Evolutionary conservation across 2,797 vertebrate species (phyloP).

Genomic region (Lepus oiostolus): DNA sequence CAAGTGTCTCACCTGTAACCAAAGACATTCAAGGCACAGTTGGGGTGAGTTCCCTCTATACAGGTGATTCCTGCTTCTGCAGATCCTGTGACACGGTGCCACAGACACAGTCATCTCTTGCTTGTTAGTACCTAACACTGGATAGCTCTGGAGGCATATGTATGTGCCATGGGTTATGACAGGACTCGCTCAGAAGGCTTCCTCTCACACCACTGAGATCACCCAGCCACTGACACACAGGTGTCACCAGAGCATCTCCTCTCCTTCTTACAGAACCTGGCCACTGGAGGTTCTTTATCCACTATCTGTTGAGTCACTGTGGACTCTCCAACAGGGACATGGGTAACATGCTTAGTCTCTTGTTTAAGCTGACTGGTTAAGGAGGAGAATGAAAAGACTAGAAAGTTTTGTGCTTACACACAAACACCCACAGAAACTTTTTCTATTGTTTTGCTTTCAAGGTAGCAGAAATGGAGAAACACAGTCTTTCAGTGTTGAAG

Average conservation of each 20-base stretch:
- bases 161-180: background rate
- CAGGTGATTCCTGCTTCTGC: background rate
- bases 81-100: background rate
- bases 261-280: background rate
- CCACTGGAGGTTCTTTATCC: background rate
- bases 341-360: background rate
- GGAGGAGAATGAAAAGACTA: background rate
- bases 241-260: background rate
- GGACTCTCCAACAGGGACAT: background rate
- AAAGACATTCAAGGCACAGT: background rate
- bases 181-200: background rate
- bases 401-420: background rate
- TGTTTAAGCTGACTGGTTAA: constrained; percentile 14
- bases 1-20: background rate
- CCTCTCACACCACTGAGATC: background rate
- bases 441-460: background rate
- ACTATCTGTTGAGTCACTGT: background rate
- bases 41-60: background rate
- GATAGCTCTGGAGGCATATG: background rate
- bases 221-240: background rate
- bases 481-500: background rate
- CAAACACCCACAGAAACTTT: background rate
- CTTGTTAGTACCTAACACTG: background rate
- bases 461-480: background rate
- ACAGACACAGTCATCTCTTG: background rate